Percentiles rank a stretch among this genome's conserved stretches.
These are phyloP conservation scores for Lasioglossum villosulum DNA, from an alignment of 2,888 invertebrate species.

Conservation along the genomic window DNA sequence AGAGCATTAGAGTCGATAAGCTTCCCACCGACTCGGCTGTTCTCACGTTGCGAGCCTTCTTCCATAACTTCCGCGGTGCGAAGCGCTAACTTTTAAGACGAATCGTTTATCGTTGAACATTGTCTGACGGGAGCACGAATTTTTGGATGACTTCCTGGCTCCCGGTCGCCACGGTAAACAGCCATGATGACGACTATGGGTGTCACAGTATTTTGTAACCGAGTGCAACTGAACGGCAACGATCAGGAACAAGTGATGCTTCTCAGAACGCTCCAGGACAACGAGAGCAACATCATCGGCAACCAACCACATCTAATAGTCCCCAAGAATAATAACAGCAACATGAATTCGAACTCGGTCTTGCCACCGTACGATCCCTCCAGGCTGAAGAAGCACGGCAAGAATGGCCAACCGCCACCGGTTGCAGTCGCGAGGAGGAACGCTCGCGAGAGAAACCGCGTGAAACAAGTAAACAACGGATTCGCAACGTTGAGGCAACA, in stretches of 20 bases:
- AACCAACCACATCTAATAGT: slow-evolving; percentile 75
- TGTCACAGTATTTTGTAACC: slow-evolving; percentile 81
- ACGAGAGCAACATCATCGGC: slow-evolving; percentile 81
- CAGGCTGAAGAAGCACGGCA: slow-evolving; percentile 83
- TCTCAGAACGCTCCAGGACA: slow-evolving; percentile 81
- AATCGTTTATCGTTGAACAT: neutral
- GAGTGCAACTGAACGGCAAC: slow-evolving; percentile 78
- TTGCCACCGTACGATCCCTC: slow-evolving; percentile 85
- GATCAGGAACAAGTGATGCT: slow-evolving; percentile 82
- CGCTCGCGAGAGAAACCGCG: slow-evolving; percentile 96
- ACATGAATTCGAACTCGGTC: slow-evolving; percentile 52
- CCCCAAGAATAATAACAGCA: slow-evolving; percentile 69
- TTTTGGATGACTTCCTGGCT: neutral
- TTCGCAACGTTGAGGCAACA: slow-evolving; percentile 95
- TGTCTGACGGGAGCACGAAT: neutral
- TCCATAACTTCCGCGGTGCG: neutral
- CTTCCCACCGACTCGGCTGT: slow-evolving; percentile 49
- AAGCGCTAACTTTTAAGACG: neutral
- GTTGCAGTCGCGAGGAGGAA: slow-evolving; percentile 95
- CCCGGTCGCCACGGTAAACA: neutral
- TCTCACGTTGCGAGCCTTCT: slow-evolving; percentile 40
- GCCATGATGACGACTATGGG: slow-evolving; percentile 82
- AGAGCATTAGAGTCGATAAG: slow-evolving; percentile 76
- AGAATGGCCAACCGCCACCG: slow-evolving; percentile 88
- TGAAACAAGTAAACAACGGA: slow-evolving; percentile 96